phyloP scores from a whole-genome alignment of 2,888 invertebrate species.

The Chaitophorus viminalis region DNA sequence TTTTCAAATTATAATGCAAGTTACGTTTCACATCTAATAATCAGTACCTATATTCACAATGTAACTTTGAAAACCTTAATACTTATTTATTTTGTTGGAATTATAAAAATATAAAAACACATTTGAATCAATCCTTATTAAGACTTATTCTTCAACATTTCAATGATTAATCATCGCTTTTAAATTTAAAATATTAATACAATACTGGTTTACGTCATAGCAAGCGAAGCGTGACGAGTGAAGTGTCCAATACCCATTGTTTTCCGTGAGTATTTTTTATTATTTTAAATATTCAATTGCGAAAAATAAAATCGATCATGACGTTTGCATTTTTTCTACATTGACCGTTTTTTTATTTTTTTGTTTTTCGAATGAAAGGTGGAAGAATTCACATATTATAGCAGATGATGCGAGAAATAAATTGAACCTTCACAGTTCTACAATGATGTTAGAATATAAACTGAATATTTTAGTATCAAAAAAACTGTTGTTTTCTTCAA shows the following conservation, averaged over 20 bases:
- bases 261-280: neutral
- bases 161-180: slow-evolving; percentile 22
- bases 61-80: neutral
- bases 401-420: neutral
- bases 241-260: neutral
- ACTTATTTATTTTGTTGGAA: neutral
- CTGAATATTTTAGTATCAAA: neutral
- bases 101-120: neutral
- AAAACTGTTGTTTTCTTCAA: neutral
- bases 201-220: neutral
- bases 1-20: neutral
- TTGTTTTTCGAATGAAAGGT: neutral
- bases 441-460: neutral
- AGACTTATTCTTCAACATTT: neutral
- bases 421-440: neutral
- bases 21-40: no score
- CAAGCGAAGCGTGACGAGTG: neutral
- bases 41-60: neutral
- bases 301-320: slow-evolving; percentile 11
- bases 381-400: neutral
- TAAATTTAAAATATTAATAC: slow-evolving; percentile 18
- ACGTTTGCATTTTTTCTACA: neutral
- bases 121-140: neutral
- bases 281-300: slow-evolving; percentile 16
- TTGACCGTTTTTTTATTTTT: neutral